Conservation (phyloP, 2,797 vertebrate species). For the Helicolenus hilgendorfi region DNA sequence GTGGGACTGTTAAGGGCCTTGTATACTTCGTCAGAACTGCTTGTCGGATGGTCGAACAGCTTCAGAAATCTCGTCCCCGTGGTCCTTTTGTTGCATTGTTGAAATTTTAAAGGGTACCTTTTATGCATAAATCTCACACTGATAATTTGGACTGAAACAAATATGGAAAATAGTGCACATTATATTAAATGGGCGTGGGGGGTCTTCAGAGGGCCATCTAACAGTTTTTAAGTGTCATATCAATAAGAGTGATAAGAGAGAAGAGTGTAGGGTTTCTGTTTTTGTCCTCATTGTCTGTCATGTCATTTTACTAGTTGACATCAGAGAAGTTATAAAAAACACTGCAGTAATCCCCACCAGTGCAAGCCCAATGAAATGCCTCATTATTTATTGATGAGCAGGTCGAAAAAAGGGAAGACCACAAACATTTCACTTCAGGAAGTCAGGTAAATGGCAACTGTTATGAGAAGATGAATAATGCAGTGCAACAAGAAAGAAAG, state of each 20-base stretch:
- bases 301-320: neutral
- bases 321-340: conserved; percentile 9
- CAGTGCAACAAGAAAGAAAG: conserved; percentile 26
- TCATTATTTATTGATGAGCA: conserved; percentile 58
- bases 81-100: neutral
- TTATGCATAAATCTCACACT: neutral
- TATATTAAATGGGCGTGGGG: neutral
- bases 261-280: neutral
- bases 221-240: neutral
- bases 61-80: neutral
- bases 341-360: conserved; percentile 22
- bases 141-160: neutral
- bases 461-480: conserved; percentile 63
- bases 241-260: neutral
- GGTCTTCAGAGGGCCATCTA: neutral
- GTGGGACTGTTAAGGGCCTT: neutral
- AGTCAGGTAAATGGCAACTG: conserved; percentile 48
- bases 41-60: neutral
- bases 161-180: neutral
- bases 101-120: neutral
- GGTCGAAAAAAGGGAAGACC: neutral
- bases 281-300: neutral
- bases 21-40: neutral
- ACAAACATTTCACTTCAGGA: conserved; percentile 56
- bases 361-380: conserved; percentile 25